phyloP scores from a whole-genome alignment of 1,140 invertebrate genomes.

The Pectinophora gossypiella region DNA sequence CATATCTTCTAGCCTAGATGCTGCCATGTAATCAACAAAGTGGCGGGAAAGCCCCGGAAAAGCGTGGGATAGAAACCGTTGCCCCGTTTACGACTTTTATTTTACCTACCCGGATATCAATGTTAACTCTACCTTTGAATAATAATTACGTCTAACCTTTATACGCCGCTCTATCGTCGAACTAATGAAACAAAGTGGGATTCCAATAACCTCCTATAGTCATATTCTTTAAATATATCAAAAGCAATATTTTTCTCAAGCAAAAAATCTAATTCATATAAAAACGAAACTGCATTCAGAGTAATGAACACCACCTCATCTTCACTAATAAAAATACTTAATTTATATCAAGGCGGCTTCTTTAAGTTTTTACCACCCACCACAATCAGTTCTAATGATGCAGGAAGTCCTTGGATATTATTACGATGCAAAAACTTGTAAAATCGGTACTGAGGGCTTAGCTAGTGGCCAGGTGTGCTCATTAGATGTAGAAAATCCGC shows the following conservation, averaged over 20 bases:
- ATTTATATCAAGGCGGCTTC: conserved; percentile 1
- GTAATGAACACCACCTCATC: background rate
- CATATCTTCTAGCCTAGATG: too few species aligned
- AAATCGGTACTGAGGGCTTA: conserved; percentile 22
- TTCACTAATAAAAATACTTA: conserved; percentile 6
- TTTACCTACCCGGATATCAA: too few species aligned
- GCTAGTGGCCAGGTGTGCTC: conserved; percentile 20
- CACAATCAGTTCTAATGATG: conserved; percentile 6
- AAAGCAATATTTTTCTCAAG: too few species aligned
- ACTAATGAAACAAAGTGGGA: too few species aligned
- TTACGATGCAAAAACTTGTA: conserved; percentile 31
- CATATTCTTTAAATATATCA: too few species aligned
- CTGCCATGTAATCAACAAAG: too few species aligned
- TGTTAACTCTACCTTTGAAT: too few species aligned
- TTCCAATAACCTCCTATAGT: background rate
- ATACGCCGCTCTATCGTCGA: too few species aligned
- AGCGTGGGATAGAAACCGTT: too few species aligned
- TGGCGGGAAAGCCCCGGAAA: too few species aligned
- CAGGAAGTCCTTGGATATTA: conserved; percentile 26
- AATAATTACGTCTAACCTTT: too few species aligned
- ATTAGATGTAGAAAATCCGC: conserved; percentile 42
- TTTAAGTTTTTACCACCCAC: background rate
- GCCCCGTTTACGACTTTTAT: too few species aligned
- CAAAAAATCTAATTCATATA: background rate
- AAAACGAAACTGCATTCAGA: background rate